Evolutionary conservation across 1,140 invertebrate species (phyloP), one percentile per base, ranked within the genome.

Genomic region (Bombus ignitus): DNA sequence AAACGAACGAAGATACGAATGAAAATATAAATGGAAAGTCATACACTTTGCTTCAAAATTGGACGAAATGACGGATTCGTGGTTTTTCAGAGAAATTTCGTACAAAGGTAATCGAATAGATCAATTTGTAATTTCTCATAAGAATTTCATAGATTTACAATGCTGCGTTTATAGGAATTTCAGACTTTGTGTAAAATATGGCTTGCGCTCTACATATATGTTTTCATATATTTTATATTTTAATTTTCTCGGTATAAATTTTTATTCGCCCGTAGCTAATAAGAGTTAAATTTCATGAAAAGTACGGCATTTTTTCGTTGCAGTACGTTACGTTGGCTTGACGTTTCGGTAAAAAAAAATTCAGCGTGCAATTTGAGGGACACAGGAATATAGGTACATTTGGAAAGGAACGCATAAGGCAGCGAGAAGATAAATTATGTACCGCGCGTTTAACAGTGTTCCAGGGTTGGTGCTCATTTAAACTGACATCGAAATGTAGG

Each of bases 401-500:
- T 47, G 2, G 15, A 59, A 71, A 59, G 53, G 39, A 53, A 62
- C 22, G 42, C 25, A 18, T 39, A 80, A 83, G 42, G 47, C 10
- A 70, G n/a, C 37, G 28, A 22, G 37, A 57, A 80, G 77, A 71
- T 65, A 72, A 72, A 62, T 73, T 65, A 35, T 62, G 44, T 10
- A n/a, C 25, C 76, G 28, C 32, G 32, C 57, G 71, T 59, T 80
- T 72, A 85, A 73, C 77, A 65, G 32, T 32, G 62, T 44, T 78
- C 22, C 65, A 10, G 32, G 6, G 37, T 13, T 32, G 47, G 57
- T 71, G 78, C 77, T 65, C 77, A 37, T 85, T 85, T 85, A 80
- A 65, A 80, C 83, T 62, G 83, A 72, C 83, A 73, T 71, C 37
- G 77, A 85, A 80, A 80, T 72, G 83, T 32, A 72, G 83, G 78